Conservation (phyloP, 2,797 vertebrate genomes). For the Channa striata region DNA sequence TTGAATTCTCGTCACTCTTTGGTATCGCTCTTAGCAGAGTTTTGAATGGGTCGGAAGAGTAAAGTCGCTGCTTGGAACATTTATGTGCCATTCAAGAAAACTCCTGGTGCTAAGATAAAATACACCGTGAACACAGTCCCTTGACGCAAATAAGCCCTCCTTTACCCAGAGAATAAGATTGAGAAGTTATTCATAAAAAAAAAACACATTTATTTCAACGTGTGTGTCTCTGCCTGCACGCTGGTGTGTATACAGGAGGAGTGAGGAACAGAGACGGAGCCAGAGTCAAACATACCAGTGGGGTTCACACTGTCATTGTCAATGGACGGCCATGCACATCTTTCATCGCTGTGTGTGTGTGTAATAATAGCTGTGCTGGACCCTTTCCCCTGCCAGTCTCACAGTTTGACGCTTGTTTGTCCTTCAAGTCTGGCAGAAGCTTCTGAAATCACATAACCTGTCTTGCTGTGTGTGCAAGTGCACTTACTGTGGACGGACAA, state of each 20-base stretch:
- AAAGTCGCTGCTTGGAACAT: slow-evolving; percentile 1
- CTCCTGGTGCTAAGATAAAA: slow-evolving; percentile 15
- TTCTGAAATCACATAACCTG: slow-evolving; percentile 48
- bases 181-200: slow-evolving; percentile 32
- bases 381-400: slow-evolving; percentile 56
- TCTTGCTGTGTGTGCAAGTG: slow-evolving; percentile 56
- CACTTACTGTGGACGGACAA: slow-evolving; percentile 15
- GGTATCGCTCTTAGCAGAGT: not conserved
- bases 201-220: slow-evolving; percentile 16
- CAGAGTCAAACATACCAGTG: slow-evolving; percentile 31
- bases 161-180: slow-evolving; percentile 8
- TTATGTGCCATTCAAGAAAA: slow-evolving; percentile 12
- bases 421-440: slow-evolving; percentile 68
- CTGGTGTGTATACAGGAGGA: not conserved
- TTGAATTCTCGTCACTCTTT: not conserved
- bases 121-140: slow-evolving; percentile 5
- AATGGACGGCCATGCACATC: slow-evolving; percentile 39
- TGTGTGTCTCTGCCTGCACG: not conserved
- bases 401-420: slow-evolving; percentile 74
- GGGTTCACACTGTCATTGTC: slow-evolving; percentile 40
- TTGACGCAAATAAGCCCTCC: slow-evolving; percentile 19
- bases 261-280: slow-evolving; percentile 1
- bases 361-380: slow-evolving; percentile 60
- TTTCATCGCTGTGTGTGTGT: slow-evolving; percentile 44
- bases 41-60: slow-evolving; percentile 18